phyloP scores from a whole-genome alignment of 2,888 invertebrate genomes.

The Andricus quercusramuli region DNA sequence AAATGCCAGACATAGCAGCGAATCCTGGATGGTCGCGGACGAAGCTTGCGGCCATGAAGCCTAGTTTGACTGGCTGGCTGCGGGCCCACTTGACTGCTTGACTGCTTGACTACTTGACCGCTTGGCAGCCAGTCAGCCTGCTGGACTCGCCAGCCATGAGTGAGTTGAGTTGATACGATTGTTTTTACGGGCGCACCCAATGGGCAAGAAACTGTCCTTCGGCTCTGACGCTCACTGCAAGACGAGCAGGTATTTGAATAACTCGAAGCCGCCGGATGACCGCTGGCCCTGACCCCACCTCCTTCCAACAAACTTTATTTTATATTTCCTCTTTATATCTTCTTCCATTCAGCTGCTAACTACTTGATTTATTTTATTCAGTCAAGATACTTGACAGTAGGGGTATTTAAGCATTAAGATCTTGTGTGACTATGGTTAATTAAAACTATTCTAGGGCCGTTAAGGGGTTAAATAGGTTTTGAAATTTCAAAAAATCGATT shows the following conservation, averaged over 20 bases:
- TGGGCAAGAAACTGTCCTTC: conserved; percentile 76
- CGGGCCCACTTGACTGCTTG: conserved; percentile 48
- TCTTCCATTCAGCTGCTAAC: neutral
- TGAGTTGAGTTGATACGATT: conserved; percentile 75
- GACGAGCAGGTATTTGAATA: conserved; percentile 54
- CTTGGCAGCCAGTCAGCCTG: conserved; percentile 52
- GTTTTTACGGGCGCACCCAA: conserved; percentile 76
- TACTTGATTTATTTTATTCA: neutral
- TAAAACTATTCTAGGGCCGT: no score
- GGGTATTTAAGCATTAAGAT: no score
- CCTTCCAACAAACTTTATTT: conserved; percentile 13
- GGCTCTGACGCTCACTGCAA: conserved; percentile 70
- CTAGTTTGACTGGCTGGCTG: conserved; percentile 48
- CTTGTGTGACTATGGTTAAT: no score
- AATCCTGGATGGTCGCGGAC: conserved; percentile 61
- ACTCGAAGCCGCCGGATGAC: conserved; percentile 38
- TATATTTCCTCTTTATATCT: neutral
- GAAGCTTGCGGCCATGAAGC: conserved; percentile 58
- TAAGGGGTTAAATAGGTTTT: no score
- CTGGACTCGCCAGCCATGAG: conserved; percentile 63
- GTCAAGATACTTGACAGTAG: no score
- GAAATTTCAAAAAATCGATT: no score
- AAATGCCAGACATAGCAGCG: conserved; percentile 76
- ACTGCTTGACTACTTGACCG: conserved; percentile 62
- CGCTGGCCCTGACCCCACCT: conserved; percentile 34